Evolutionary conservation across 2,113 vertebrate species (phyloP).

Genomic region (Tachysurus fulvidraco): DNA sequence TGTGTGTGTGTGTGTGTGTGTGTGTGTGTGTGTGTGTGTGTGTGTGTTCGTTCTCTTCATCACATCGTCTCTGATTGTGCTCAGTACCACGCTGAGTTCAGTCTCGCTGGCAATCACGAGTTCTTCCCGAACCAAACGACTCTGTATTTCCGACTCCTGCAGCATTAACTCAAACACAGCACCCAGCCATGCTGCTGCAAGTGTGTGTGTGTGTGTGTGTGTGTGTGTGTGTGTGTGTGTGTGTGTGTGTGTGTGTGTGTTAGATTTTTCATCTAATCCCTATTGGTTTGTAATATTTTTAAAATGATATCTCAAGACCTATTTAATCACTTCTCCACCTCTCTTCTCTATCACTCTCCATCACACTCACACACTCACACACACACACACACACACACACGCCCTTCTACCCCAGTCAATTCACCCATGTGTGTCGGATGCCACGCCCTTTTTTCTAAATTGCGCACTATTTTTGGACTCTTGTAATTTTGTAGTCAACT

Average conservation of each 20-base stretch:
- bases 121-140: constrained; percentile 15
- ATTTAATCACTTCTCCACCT: constrained; percentile 26
- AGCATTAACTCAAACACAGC: constrained; percentile 36
- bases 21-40: constrained; percentile 24
- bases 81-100: constrained; percentile 32
- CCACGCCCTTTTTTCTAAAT: constrained; percentile 27
- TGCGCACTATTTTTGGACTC: constrained; percentile 22
- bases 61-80: constrained; percentile 36
- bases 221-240: background rate
- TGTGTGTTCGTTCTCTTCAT: background rate
- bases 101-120: constrained; percentile 13
- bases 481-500: constrained; percentile 13
- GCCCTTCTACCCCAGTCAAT: constrained; percentile 1
- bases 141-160: constrained; percentile 24
- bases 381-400: constrained; percentile 5
- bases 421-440: constrained; percentile 14
- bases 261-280: background rate
- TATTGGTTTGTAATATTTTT: constrained; percentile 22
- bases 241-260: background rate
- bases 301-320: constrained; percentile 18
- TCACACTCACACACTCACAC: background rate
- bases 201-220: constrained; percentile 3
- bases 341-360: background rate
- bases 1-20: constrained; percentile 29
- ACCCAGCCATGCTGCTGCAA: constrained; percentile 6